Conservation (phyloP, 1,140 invertebrate genomes). For the Lordiphosa stackelbergi region DNA sequence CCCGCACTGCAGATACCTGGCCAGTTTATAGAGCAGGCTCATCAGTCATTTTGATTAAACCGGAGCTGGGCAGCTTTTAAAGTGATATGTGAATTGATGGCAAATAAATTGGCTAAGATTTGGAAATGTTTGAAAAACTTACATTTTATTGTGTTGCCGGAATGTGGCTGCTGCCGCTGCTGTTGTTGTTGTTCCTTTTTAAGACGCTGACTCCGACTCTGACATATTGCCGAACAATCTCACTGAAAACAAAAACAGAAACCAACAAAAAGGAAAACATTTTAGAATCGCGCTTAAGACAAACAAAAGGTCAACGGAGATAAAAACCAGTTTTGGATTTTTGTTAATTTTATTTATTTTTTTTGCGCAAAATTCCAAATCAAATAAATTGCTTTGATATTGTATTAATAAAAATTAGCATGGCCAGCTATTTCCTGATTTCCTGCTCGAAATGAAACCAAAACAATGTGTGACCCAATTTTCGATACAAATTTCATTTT, state of each 20-base stretch:
- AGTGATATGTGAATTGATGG: slow-evolving; percentile 37
- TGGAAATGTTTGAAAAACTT: slow-evolving; percentile 42
- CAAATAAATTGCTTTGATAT: slow-evolving; percentile 53
- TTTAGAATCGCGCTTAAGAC: slow-evolving; percentile 31
- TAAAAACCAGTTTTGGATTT: slow-evolving; percentile 47
- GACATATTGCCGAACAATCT: slow-evolving; percentile 53
- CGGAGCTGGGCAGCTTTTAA: slow-evolving; percentile 30
- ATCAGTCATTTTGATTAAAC: slow-evolving; percentile 69
- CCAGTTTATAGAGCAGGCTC: slow-evolving; percentile 56
- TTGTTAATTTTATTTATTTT: too few relatives aligned
- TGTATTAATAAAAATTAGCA: slow-evolving; percentile 52
- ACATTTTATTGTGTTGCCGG: slow-evolving; percentile 36
- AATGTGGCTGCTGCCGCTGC: slow-evolving; percentile 1
- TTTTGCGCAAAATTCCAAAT: slow-evolving; percentile 24
- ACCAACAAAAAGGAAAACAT: slow-evolving; percentile 8
- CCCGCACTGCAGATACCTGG: slow-evolving; percentile 40
- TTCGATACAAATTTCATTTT: slow-evolving; percentile 19
- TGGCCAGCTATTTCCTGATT: slow-evolving; percentile 26
- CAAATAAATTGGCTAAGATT: slow-evolving; percentile 46
- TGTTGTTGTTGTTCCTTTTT: slow-evolving; percentile 33
- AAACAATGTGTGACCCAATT: slow-evolving; percentile 54
- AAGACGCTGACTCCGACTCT: slow-evolving; percentile 23
- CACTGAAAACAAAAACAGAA: slow-evolving; percentile 45
- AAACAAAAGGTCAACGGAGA: slow-evolving; percentile 57
- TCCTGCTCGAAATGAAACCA: slow-evolving; percentile 32